Conservation (phyloP, 2,113 vertebrate genomes). For the Cygnus buccinator region DNA sequence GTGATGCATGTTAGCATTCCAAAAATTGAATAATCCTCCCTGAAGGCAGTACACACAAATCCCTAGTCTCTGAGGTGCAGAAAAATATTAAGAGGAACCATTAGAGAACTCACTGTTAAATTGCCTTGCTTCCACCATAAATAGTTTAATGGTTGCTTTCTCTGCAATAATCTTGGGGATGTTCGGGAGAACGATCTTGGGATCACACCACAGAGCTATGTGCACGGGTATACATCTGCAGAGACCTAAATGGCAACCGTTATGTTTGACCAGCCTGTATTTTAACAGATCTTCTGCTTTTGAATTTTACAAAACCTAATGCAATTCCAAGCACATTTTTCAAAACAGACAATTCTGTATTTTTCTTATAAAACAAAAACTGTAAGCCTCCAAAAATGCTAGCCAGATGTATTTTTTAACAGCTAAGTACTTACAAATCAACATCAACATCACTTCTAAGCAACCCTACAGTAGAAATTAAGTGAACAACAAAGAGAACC, state of each 20-base stretch:
- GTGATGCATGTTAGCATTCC: neutral
- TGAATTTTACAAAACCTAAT: neutral
- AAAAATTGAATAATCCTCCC: conserved; percentile 21
- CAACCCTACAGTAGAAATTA: neutral
- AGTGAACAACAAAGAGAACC: neutral
- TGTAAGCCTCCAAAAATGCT: neutral
- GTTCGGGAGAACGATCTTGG: neutral
- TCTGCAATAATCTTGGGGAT: neutral
- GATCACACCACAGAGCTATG: neutral
- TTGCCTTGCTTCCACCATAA: neutral
- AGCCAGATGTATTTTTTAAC: neutral
- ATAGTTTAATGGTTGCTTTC: neutral
- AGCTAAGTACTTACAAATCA: neutral
- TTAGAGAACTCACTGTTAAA: neutral
- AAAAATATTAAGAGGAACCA: neutral
- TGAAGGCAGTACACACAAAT: conserved; percentile 12
- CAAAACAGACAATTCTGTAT: neutral
- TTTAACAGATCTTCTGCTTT: neutral
- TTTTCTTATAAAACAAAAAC: neutral
- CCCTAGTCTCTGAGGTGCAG: neutral
- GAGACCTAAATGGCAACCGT: neutral
- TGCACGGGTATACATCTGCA: neutral
- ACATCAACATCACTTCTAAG: neutral
- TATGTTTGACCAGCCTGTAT: neutral
- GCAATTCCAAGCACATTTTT: neutral